Base-by-base conservation (phyloP, 1,140 invertebrate genomes). In the Paramacrobiotus metropolitanus region DNA sequence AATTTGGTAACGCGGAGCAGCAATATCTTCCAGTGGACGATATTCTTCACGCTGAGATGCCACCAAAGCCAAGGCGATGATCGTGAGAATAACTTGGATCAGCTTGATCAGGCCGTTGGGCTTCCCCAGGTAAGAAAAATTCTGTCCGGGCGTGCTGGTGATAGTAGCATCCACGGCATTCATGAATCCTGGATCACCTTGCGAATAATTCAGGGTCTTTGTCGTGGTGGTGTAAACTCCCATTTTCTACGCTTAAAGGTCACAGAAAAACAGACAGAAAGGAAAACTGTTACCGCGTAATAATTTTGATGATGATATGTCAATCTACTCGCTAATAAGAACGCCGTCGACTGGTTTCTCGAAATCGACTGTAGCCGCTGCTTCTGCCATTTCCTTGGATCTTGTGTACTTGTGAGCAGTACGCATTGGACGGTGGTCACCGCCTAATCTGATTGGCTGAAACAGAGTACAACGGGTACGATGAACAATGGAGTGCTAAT, bases 241-340 rank as follows among this genome's bases (percentile, higher is more conserved):
- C 30, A 9, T 9, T 40, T 40, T 73, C 71, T 4, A 70, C 63
- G n/a, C 84, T 82, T 44, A 86, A n/a, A n/a, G n/a, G n/a, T n/a
- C n/a, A n/a, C n/a, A n/a, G n/a, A n/a, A n/a, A n/a, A n/a, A n/a
- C n/a, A n/a, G n/a, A n/a, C n/a, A n/a, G n/a, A n/a, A n/a, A n/a
- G n/a, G n/a, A n/a, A n/a, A n/a, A n/a, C n/a, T n/a, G n/a, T n/a
- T n/a, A n/a, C n/a, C n/a, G n/a, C n/a, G n/a, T n/a, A n/a, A n/a
- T n/a, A n/a, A n/a, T n/a, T n/a, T n/a, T n/a, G n/a, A n/a, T n/a
- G n/a, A n/a, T n/a, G n/a, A n/a, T n/a, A n/a, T n/a, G n/a, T n/a
- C n/a, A n/a, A n/a, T n/a, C n/a, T n/a, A n/a, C n/a, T n/a, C n/a
- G n/a, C n/a, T n/a, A n/a, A n/a, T n/a, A n/a, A n/a, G n/a, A n/a